phyloP scores from a whole-genome alignment of 2,888 invertebrate species.

The Meiosimyza decipiens region DNA sequence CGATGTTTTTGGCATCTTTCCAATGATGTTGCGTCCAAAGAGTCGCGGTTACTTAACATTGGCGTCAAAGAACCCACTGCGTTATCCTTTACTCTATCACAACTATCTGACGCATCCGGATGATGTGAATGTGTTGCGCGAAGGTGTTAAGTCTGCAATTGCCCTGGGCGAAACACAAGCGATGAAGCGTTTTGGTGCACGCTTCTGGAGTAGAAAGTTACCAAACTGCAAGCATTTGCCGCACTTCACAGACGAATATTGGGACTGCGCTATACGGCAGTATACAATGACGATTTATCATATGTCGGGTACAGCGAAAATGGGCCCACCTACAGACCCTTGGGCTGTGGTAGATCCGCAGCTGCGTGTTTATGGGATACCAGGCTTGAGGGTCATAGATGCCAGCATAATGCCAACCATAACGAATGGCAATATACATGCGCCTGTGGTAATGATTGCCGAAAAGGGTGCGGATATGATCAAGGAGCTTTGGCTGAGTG shows the following conservation, averaged over 20 bases:
- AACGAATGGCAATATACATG: conserved; percentile 88
- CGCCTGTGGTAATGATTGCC: conserved; percentile 87
- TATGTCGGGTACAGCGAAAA: conserved; percentile 85
- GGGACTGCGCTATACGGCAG: conserved; percentile 85
- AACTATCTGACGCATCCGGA: conserved; percentile 91
- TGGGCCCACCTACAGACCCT: conserved; percentile 82
- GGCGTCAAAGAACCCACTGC: conserved; percentile 75
- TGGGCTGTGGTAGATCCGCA: conserved; percentile 85
- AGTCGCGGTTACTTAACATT: conserved; percentile 85
- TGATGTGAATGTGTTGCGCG: conserved; percentile 84
- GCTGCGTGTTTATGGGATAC: conserved; percentile 80
- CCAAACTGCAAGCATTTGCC: conserved; percentile 87
- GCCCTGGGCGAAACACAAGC: conserved; percentile 83
- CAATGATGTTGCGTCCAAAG: conserved; percentile 90
- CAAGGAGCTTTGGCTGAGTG: conserved; percentile 75
- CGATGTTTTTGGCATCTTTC: conserved; percentile 85
- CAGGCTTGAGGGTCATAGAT: conserved; percentile 84
- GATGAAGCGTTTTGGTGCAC: conserved; percentile 81
- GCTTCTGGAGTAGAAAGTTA: conserved; percentile 77
- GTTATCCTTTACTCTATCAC: conserved; percentile 89
- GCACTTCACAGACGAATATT: conserved; percentile 84
- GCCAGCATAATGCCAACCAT: conserved; percentile 90
- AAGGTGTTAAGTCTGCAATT: conserved; percentile 87
- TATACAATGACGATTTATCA: conserved; percentile 92
- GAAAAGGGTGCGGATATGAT: conserved; percentile 88